Evolutionary conservation across 1,140 invertebrate genomes (phyloP), one percentile per base, ranked within the genome.

Genomic region (Drosophila aff.): DNA sequence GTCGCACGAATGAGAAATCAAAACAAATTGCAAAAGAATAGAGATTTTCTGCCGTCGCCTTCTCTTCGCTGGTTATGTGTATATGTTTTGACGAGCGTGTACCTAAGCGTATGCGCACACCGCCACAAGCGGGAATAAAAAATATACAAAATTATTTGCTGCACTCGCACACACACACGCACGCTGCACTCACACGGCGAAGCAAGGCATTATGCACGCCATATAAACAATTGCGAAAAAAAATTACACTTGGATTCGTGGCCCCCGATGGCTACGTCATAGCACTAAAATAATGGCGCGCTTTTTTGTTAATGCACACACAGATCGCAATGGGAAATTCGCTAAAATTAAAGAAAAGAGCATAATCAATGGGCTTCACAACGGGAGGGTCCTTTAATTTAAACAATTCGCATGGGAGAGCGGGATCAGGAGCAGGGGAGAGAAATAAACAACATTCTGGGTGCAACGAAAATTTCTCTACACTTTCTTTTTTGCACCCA

Each of bases 1-100:
- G 53, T 72, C 65, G 23, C 53, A 74, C 79, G 85, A 89, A 89
- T 90, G 81, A 90, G 84, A 89, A 89, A 89, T 89, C 84, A 89
- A 89, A 89, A 89, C 84, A 89, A 89, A 89, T 89, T 89, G 84
- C 85, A 89, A 89, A 86, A 89, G 84, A 89, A 90, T 89, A 89
- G 85, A 89, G 84, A 89, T 90, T 89, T 89, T 89, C 81, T 69
- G 84, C 61, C 75, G 73, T 74, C 36, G 44, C 44, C 72, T 72
- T 81, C 49, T 47, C 60, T 31, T 66, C 33, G 67, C 69, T 73
- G 69, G 69, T 73, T 74, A 73, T 73, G 82, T 85, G 82, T 85
- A 81, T 91, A 91, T 87, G 89, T 91, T 91, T 91, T 91, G 89
- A 91, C 89, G 89, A 91, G 89, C 89, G 78, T 91, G 89, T 91